Evolutionary conservation across 2,113 vertebrate genomes (phyloP), one percentile per base, ranked within the genome.

Genomic region (Psilopsiagon aurifrons): DNA sequence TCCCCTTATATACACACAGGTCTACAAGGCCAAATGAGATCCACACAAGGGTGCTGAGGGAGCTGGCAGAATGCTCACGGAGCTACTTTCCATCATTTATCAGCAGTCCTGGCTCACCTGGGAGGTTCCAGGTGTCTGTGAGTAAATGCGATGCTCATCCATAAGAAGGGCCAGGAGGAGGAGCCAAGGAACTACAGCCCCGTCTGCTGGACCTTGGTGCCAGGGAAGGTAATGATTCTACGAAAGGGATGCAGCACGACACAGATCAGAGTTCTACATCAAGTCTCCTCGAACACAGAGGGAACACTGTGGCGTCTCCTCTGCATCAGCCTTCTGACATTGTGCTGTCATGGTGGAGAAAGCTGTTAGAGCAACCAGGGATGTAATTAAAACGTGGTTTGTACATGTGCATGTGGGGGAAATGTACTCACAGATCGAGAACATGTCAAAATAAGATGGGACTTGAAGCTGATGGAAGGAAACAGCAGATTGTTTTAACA

Each of bases 401-500:
- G 46, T 41, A 66, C 7, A 1, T 2, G 27, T 5, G 2, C 43
- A 3, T 37, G 59, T 37, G 24, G 29, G 8, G 31, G 20, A 11
- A 73, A 71, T 0, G 20, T 13, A 20, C 57, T 29, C 19, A 51
- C 71, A 66, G 73, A n/a, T 9, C 4, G n/a, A 68, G 69, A 84
- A 41, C 23, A 10, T 7, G 51, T 49, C 3, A 76, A 74, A 87
- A 76, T 12, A 43, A 31, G 47, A 46, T 16, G 33, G 4, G 62
- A 78, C 54, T 23, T 33, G 74, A 80, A 88, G 83, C 52, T 69
- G 78, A 95, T 11, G 62, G 44, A 83, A 93, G 62, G 69, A 49
- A 95, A 74, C 55, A 12, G 66, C n/a, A 86, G 59, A 88, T 78
- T 92, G 96, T 96, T 94, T 94, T 96, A 96, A 96, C 83, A 91